Evolutionary conservation across 2,113 vertebrate species (phyloP).

Genomic region (Macrotus californicus): DNA sequence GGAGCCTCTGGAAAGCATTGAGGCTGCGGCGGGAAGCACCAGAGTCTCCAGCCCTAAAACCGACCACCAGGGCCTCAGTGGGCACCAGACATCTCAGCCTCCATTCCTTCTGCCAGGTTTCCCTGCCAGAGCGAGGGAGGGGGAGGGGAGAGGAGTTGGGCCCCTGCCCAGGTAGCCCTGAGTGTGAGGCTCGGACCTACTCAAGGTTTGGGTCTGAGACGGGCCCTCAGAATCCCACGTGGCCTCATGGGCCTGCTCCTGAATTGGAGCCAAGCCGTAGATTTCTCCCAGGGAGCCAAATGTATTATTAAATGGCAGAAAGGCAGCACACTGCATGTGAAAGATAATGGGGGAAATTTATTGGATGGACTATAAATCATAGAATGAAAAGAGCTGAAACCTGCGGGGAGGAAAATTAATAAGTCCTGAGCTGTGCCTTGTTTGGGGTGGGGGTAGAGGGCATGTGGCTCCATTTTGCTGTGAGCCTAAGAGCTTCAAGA

Average conservation of each 20-base stretch:
- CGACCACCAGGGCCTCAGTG: background rate
- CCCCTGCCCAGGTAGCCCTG: background rate
- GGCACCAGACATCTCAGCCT: background rate
- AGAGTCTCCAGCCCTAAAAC: background rate
- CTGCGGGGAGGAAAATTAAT: background rate
- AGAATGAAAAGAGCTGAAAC: background rate
- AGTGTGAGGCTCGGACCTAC: background rate
- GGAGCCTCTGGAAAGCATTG: background rate
- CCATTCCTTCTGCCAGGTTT: background rate
- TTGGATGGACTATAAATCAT: slow-evolving; percentile 48
- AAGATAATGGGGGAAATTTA: slow-evolving; percentile 55
- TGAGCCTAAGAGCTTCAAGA: background rate
- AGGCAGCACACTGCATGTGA: background rate
- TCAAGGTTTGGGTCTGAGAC: background rate
- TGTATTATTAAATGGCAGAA: slow-evolving; percentile 50
- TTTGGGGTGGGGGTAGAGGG: background rate
- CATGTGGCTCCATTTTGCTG: background rate
- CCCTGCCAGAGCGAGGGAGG: background rate
- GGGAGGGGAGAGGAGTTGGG: fast-evolving
- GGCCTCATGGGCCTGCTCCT: background rate
- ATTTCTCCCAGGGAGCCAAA: slow-evolving; percentile 31
- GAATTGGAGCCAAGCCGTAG: background rate
- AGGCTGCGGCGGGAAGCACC: background rate
- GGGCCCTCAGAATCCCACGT: background rate
- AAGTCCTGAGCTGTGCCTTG: background rate